Conservation (phyloP, 2,888 invertebrate genomes). For the Eledone cirrhosa region DNA sequence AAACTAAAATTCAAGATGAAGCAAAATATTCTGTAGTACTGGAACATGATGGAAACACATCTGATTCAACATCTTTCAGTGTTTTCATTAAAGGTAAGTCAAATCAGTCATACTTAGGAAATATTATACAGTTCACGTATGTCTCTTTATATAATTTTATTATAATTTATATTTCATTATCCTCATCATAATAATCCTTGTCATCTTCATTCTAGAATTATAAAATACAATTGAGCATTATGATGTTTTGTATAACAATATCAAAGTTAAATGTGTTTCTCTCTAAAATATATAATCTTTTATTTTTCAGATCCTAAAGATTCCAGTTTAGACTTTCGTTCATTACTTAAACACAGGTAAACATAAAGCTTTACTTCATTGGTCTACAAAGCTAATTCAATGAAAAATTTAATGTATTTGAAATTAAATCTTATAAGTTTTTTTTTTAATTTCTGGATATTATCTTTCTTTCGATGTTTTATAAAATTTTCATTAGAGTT, state of each 20-base stretch:
- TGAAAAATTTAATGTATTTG: too few species aligned
- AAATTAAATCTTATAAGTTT: too few species aligned
- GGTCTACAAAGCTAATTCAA: neutral
- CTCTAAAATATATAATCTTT: slow-evolving; percentile 12
- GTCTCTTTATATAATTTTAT: too few species aligned
- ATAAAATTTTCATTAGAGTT: too few species aligned
- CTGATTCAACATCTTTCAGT: slow-evolving; percentile 92
- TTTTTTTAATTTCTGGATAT: too few species aligned
- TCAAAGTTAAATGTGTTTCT: too few species aligned
- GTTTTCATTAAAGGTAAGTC: slow-evolving; percentile 90
- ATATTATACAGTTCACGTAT: neutral
- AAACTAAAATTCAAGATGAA: slow-evolving; percentile 96
- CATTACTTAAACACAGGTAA: slow-evolving; percentile 87
- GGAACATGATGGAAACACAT: slow-evolving; percentile 87
- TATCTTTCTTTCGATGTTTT: too few species aligned
- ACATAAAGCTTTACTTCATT: neutral
- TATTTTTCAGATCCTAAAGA: slow-evolving; percentile 74
- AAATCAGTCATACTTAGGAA: slow-evolving; percentile 63
- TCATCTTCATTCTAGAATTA: too few species aligned
- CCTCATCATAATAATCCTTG: too few species aligned
- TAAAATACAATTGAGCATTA: too few species aligned
- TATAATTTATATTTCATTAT: too few species aligned
- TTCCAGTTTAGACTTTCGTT: slow-evolving; percentile 98
- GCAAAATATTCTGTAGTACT: slow-evolving; percentile 93
- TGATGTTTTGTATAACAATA: too few species aligned